phyloP scores from a whole-genome alignment of 2,797 vertebrate genomes.

The Bradypodion pumilum region DNA sequence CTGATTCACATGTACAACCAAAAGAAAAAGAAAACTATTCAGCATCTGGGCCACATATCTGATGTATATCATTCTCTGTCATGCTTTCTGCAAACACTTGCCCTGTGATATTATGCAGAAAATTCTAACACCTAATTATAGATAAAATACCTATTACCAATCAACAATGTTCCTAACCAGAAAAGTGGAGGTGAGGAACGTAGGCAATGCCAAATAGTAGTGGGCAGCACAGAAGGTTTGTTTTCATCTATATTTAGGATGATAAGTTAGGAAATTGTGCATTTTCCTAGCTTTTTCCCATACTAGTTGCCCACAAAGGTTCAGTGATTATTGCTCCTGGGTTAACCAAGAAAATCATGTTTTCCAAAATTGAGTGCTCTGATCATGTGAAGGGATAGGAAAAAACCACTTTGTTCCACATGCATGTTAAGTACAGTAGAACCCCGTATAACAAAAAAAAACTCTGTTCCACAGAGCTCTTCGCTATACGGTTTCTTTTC shows the following conservation, averaged over 20 bases:
- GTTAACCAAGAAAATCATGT: neutral
- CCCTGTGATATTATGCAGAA: neutral
- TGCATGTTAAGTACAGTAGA: no score
- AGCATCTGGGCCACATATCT: neutral
- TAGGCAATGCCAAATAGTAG: neutral
- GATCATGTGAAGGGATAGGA: neutral
- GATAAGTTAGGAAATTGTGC: neutral
- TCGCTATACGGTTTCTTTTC: no score
- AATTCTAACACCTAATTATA: neutral
- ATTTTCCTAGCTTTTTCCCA: neutral
- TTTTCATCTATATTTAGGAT: neutral
- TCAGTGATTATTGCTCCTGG: neutral
- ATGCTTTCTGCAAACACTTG: slow-evolving; percentile 19
- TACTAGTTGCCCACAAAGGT: neutral
- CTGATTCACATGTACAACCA: neutral
- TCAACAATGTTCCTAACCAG: slow-evolving; percentile 12
- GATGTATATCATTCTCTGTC: neutral
- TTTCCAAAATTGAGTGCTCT: neutral
- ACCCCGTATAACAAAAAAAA: no score
- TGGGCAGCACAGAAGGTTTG: neutral
- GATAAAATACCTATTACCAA: slow-evolving; percentile 22
- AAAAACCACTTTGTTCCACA: neutral
- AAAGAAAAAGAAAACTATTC: neutral
- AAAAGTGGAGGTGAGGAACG: rapidly evolving
- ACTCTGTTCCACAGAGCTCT: no score